Evolutionary conservation across 37 sponge, comb jelly and placozoan genomes (phyloP), one percentile per base, ranked within the genome.

Genomic region (Tethya wilhelma): DNA sequence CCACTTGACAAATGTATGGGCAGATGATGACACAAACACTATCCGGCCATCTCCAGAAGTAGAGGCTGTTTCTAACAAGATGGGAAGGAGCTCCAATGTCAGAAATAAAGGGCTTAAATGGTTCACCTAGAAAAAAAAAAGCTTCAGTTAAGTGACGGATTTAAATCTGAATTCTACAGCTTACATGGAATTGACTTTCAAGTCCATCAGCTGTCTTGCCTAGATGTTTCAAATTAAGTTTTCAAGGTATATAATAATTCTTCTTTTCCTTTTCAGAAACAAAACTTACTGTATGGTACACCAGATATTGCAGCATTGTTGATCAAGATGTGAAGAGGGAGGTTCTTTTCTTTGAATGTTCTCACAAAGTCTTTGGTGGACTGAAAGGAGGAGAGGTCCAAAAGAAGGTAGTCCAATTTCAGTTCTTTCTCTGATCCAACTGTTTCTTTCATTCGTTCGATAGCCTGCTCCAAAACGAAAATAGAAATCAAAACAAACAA

Each of bases 301-400:
- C 23, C 57, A 7, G 75, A 79, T 68, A 93, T 77, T 40, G 82
- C 94, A 69, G 94, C 94, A 82, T 93, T 93, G 82, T 86, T 86
- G 63, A 93, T 83, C 42, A 93, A 79, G 53, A 93, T 75, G 73
- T 93, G 94, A 7, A 93, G 90, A 36, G 87, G 90, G 6, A 85
- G 79, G 2, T 68, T 65, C 67, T 79, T 89, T 75, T 82, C 82
- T 67, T 79, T 81, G 83, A 85, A 93, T 57, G 77, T 74, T 3
- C 42, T 74, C 42, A 64, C 75, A 44, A 89, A 93, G 25, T 86
- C 56, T 57, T 82, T 89, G 25, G 80, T 74, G 23, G 90, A 93
- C 56, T 73, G 43, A 17, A 93, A 65, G 34, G 94, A 93, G 39
- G 79, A 60, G 44, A 93, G 77, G 55, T 93, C 94, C 56, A 93